Base-by-base conservation (phyloP, 2,797 vertebrate genomes). In the Tarsius wallacei region DNA sequence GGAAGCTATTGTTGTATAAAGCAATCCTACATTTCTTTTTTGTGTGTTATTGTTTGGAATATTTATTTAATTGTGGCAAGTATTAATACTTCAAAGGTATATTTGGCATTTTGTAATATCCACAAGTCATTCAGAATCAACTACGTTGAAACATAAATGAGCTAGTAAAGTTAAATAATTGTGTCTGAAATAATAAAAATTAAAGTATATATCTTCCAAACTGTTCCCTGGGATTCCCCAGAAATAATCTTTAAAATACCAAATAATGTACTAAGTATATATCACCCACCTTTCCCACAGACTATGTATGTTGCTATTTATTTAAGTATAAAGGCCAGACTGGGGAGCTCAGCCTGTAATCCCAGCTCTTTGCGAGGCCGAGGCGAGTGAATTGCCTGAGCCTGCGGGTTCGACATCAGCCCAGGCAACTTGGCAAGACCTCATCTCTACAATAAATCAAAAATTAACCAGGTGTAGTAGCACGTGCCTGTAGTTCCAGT, bases 101-200 rank as follows among this genome's bases (percentile, higher is more conserved):
- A 53, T 63, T 91, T 84, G 4, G 42, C 19, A 83, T 94, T 97
- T 97, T 93, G 21, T 55, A 88, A 78, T 13, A 64, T 70, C 33
- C 26, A 71, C 16, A 83, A 91, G n/a, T 74, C 57, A 91, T 64
- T 96, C 51, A 76, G 33, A 93, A 87, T 71, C 36, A 57, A 26
- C 10, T 70, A 55, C 53, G 31, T 57, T 57, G 36, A 92, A 90
- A 64, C 10, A 33, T 19, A 31, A 31, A 73, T 64, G 36, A 96
- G 82, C 64, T 91, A 36, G 24, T 68, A 89, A 96, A 94, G n/a
- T 57, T 74, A 91, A 84, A 53, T 9, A 7, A 47, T 73, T 81
- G 1, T 70, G n/a, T 63, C 22, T 93, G 89, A 91, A 94, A 51
- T 57, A 83, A 86, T 93, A 94, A 93, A 93, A 76, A 87, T n/a